Conservation (phyloP, 2,888 invertebrate species). For the Trissolcus japonicus region DNA sequence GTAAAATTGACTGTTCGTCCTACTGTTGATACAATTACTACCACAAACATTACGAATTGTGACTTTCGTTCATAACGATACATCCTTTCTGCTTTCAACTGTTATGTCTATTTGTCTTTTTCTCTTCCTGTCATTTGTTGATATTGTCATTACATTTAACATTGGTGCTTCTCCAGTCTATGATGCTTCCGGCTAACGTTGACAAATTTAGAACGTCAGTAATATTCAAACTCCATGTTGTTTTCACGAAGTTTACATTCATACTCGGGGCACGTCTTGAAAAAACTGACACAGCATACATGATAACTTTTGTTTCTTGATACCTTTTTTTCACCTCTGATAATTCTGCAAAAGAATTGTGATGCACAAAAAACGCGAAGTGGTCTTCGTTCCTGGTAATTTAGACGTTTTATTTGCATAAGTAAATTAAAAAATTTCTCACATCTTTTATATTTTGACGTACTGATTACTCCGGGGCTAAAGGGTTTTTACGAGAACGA, state of each 20-base stretch:
- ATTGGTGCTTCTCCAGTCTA: slow-evolving; percentile 18
- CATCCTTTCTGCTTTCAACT: slow-evolving; percentile 17
- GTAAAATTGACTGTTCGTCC: not conserved
- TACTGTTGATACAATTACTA: not conserved
- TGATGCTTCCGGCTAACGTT: slow-evolving; percentile 24
- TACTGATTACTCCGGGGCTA: not conserved
- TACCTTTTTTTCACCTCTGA: too few relatives aligned
- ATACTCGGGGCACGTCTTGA: not conserved
- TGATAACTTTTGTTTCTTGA: too few relatives aligned
- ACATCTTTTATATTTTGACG: slow-evolving; percentile 1
- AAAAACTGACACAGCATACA: too few relatives aligned
- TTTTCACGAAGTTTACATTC: slow-evolving; percentile 17
- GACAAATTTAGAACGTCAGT: slow-evolving; percentile 10
- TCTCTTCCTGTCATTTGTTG: slow-evolving; percentile 26
- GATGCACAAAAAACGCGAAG: too few relatives aligned
- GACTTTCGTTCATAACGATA: slow-evolving; percentile 18
- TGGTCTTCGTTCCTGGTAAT: too few relatives aligned
- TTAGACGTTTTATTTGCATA: too few relatives aligned
- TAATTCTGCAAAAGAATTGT: too few relatives aligned
- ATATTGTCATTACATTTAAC: slow-evolving; percentile 22
- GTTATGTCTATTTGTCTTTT: slow-evolving; percentile 18
- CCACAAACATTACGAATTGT: not conserved
- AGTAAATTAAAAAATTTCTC: not conserved
- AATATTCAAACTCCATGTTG: slow-evolving; percentile 21
- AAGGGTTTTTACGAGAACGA: too few relatives aligned